Evolutionary conservation across 2,797 vertebrate genomes (phyloP), one percentile per base, ranked within the genome.

Genomic region (Urocyon cinereoargenteus): DNA sequence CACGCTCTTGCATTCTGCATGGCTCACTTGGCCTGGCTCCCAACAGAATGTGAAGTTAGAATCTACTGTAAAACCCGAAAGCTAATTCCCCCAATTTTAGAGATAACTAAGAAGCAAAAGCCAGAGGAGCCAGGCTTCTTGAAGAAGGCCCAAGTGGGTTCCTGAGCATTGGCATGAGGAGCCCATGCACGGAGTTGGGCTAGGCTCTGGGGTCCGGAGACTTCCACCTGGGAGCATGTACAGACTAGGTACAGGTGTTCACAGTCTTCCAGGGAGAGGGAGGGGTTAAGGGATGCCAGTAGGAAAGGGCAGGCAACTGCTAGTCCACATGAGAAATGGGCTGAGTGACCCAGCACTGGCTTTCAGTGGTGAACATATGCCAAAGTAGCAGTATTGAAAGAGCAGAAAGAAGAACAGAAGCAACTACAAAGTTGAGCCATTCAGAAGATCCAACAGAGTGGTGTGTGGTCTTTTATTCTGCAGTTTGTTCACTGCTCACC

Each of bases 381-480:
- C 2, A 2, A 15, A 18, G 28, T 5, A 68, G 9, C 31, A 26
- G 1, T 18, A 6, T 0, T 19, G 24, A 49, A 78, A 81, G 57
- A 53, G 3, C 3, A 28, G 26, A 28, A 26, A 88, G 26, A 31
- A 28, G 11, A 45, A n/a, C 9, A 15, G 49, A 45, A 34, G 3
- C 4, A 11, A 16, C 19, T 34, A 21, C 26, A 49, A 62, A 28
- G 11, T 40, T 49, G 55, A 28, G 14, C 12, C 15, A 0, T 55
- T 34, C 15, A 34, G 79, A 40, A 75, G 51, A 13, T 24, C 19
- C 57, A 28, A 49, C 0, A 0, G 3, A 2, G 2, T 16, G 9
- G 24, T 0, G 1, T 3, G 14, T 2, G 8, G 22, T 1, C 2
- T 59, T 7, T 8, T 7, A 21, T 26, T 68, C 21, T 13, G 3